These are phyloP conservation scores for Pogonognathellus flavescens DNA, from an alignment of 1,140 invertebrate genomes.

Conservation along the genomic window DNA sequence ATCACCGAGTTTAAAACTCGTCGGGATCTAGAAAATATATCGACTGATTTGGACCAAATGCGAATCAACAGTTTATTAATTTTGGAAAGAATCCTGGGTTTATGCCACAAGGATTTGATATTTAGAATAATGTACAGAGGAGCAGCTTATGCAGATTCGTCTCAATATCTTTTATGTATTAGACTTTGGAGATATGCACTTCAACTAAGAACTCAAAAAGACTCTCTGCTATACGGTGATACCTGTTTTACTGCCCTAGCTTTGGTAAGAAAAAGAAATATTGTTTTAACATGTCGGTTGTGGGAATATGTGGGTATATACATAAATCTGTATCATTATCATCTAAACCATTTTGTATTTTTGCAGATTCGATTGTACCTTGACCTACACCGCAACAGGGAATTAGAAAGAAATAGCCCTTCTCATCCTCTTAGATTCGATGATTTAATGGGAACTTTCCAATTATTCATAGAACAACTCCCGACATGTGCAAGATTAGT, in stretches of 20 bases:
- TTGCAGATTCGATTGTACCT: conserved; percentile 66
- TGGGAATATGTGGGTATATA: background rate
- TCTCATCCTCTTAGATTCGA: conserved; percentile 74
- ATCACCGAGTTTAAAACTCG: conserved; percentile 78
- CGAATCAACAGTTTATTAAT: conserved; percentile 86
- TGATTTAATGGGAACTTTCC: conserved; percentile 82
- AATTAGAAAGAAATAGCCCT: conserved; percentile 55
- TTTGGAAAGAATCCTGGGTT: conserved; percentile 84
- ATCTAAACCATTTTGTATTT: background rate
- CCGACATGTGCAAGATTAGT: conserved; percentile 75
- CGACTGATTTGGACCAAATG: conserved; percentile 83
- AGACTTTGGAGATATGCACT: conserved; percentile 86
- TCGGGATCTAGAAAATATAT: conserved; percentile 80
- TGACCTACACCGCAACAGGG: conserved; percentile 64
- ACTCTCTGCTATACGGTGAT: conserved; percentile 80
- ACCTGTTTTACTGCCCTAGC: conserved; percentile 87
- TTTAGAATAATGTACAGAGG: conserved; percentile 76
- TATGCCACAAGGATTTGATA: conserved; percentile 87
- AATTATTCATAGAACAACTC: conserved; percentile 76
- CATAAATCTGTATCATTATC: background rate
- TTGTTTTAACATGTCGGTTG: background rate
- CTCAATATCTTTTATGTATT: conserved; percentile 87
- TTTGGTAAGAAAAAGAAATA: conserved; percentile 71
- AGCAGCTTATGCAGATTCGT: conserved; percentile 87
- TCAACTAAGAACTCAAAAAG: conserved; percentile 83